Conservation (phyloP, 2,888 invertebrate species). For the Alitta virens region DNA sequence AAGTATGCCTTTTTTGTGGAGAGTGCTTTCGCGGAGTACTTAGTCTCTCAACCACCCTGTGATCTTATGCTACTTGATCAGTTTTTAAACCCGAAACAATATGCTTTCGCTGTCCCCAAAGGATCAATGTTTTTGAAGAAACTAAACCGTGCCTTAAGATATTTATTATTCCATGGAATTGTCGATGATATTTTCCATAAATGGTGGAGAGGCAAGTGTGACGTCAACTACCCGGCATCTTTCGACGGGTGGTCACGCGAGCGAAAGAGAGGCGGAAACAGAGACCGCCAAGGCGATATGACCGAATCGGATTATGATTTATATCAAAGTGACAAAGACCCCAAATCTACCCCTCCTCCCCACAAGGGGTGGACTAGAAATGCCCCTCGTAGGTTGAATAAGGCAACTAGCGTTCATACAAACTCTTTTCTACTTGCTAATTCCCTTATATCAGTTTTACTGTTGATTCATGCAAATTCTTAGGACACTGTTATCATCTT, state of each 20-base stretch:
- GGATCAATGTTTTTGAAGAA: not conserved
- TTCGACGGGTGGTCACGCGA: no score
- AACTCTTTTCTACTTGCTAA: no score
- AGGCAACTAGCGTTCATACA: no score
- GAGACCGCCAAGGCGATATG: not conserved
- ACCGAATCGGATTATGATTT: not conserved
- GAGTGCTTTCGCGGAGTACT: conserved; percentile 16
- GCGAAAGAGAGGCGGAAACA: not conserved
- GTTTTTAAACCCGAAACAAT: conserved; percentile 14
- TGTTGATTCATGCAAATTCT: no score
- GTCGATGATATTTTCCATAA: conserved; percentile 2
- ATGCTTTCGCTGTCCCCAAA: conserved; percentile 14
- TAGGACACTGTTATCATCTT: no score
- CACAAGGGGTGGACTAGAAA: not conserved
- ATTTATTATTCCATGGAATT: not conserved
- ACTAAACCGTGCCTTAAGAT: conserved; percentile 4
- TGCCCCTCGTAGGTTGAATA: not conserved
- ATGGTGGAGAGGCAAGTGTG: conserved; percentile 17
- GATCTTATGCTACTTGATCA: conserved; percentile 9
- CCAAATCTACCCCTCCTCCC: not conserved
- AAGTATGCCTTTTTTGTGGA: conserved; percentile 16
- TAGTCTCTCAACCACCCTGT: conserved; percentile 10
- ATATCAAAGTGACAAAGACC: not conserved
- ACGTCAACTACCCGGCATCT: no score
- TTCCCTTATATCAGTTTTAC: no score